Evolutionary conservation across 2,113 vertebrate genomes (phyloP).

Genomic region (Alces alces): DNA sequence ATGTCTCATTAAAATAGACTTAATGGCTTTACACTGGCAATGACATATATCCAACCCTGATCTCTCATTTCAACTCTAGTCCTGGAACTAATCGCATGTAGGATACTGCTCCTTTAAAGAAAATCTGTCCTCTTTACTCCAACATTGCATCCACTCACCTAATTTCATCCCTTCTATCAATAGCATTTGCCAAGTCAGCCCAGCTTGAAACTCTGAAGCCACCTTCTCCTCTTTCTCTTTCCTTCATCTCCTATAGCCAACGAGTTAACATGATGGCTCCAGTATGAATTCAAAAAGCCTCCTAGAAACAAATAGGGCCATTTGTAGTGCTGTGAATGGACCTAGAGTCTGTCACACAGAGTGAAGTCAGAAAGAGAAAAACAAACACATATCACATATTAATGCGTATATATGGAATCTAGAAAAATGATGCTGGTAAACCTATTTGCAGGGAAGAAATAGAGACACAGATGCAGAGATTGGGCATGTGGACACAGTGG

Average conservation of each 20-base stretch:
- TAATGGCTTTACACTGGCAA: not conserved
- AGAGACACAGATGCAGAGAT: not conserved
- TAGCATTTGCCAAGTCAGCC: not conserved
- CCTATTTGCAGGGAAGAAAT: not conserved
- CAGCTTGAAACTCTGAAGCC: not conserved
- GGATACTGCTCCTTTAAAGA: not conserved
- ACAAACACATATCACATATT: not conserved
- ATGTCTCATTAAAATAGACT: not conserved
- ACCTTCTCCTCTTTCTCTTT: not conserved
- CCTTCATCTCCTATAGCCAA: not conserved
- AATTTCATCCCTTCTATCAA: not conserved
- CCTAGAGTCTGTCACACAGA: not conserved
- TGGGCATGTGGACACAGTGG: not conserved
- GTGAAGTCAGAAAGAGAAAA: not conserved
- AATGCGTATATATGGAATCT: not conserved
- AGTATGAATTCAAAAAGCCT: not conserved
- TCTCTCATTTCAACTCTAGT: not conserved
- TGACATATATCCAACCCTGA: not conserved
- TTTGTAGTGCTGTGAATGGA: not conserved
- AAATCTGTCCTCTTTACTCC: not conserved
- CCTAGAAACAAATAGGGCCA: not conserved
- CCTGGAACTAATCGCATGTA: not conserved
- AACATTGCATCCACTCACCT: not conserved
- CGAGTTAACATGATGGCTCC: not conserved
- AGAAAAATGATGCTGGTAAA: not conserved